Evolutionary conservation across 2,113 vertebrate species (phyloP).

Genomic region (Pteropus alecto): DNA sequence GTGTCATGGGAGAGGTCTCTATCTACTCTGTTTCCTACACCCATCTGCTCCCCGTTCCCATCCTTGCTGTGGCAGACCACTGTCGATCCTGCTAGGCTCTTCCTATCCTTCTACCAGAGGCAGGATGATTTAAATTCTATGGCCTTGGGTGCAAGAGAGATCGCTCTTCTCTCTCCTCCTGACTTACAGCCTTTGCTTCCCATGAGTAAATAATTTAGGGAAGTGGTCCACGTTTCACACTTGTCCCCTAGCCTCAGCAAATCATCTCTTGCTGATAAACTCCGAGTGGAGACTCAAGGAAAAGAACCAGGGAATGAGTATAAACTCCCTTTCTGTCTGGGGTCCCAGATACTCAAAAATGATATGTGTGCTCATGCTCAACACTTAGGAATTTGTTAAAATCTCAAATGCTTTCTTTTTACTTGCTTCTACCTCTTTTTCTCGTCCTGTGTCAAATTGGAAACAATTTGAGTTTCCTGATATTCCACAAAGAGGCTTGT

Average conservation of each 20-base stretch:
- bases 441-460: not conserved
- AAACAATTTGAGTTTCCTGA: not conserved
- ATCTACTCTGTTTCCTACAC: not conserved
- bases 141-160: not conserved
- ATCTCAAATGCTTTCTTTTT: not conserved
- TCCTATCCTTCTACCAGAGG: not conserved
- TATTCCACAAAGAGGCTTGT: not conserved
- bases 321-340: not conserved
- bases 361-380: not conserved
- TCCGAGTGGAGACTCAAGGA: not conserved
- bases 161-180: not conserved
- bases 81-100: not conserved
- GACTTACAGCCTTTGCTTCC: not conserved
- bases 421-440: not conserved
- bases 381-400: not conserved
- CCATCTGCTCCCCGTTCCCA: too few species aligned
- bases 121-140: not conserved
- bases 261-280: not conserved
- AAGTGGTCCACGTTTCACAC: not conserved
- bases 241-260: not conserved
- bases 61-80: not conserved
- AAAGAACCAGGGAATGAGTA: not conserved
- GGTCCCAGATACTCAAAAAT: not conserved
- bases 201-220: not conserved
- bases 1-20: not conserved